A percentile compares a stretch with the other conserved stretches of the same genome.
Evolutionary conservation across 2,888 invertebrate species (phyloP).

Genomic region (Perizoma flavofasciatum): DNA sequence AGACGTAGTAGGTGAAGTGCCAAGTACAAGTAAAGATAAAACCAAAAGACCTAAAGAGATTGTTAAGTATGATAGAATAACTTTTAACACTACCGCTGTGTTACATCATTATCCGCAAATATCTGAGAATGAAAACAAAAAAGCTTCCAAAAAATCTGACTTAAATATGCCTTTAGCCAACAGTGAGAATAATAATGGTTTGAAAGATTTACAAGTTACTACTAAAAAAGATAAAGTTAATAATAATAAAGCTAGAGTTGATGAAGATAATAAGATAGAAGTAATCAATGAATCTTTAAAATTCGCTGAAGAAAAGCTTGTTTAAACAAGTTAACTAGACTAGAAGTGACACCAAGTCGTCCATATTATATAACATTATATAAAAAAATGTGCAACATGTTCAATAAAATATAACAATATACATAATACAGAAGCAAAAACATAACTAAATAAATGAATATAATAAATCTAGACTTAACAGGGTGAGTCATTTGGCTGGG

Average conservation of each 20-base stretch:
- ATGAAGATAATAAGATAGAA: constrained; percentile 53
- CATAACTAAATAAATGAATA: no score
- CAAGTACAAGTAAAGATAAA: constrained; percentile 65
- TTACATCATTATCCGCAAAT: constrained; percentile 77
- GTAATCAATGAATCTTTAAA: constrained; percentile 65
- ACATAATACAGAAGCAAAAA: no score
- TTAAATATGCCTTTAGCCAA: constrained; percentile 53
- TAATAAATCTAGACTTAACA: not conserved
- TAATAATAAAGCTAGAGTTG: constrained; percentile 60
- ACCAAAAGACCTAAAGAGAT: constrained; percentile 64
- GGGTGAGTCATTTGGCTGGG: not conserved
- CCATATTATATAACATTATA: no score
- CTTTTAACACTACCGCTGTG: constrained; percentile 76
- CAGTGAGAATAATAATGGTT: constrained; percentile 66
- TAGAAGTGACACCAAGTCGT: constrained; percentile 7
- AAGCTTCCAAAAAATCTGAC: constrained; percentile 62
- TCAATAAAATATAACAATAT: no score
- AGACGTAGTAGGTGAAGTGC: constrained; percentile 57
- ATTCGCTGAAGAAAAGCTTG: constrained; percentile 78
- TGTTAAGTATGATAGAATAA: constrained; percentile 76
- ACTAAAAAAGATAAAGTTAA: constrained; percentile 62
- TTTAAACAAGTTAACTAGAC: constrained; percentile 53
- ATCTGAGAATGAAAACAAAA: constrained; percentile 48
- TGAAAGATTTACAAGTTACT: constrained; percentile 30
- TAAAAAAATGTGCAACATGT: no score